A percentile compares a stretch with the other conserved stretches of the same genome.
Conservation (phyloP, 2,113 vertebrate genomes). For the Sialia sialis region DNA sequence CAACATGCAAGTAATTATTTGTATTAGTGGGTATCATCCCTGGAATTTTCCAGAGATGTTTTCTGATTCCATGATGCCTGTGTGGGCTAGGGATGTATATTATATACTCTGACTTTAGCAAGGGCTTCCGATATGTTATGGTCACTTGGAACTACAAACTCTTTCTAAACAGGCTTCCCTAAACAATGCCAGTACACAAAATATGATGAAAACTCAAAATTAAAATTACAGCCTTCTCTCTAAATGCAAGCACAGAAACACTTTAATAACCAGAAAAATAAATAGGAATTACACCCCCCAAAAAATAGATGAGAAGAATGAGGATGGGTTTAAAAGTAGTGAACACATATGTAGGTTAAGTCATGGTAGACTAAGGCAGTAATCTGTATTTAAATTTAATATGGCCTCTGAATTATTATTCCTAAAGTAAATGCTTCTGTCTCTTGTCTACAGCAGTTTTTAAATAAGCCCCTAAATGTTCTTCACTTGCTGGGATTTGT, state of each 20-base stretch:
- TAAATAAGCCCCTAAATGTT: not conserved
- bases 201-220: not conserved
- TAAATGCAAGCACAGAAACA: not conserved
- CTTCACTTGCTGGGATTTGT: not conserved
- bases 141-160: not conserved
- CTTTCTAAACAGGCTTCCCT: not conserved
- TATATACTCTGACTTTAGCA: not conserved
- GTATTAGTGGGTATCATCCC: not conserved
- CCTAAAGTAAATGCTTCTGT: not conserved
- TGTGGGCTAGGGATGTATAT: not conserved
- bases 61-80: not conserved
- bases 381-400: not conserved
- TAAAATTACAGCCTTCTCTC: not conserved
- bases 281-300: not conserved
- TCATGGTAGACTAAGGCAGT: not conserved
- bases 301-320: not conserved
- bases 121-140: not conserved
- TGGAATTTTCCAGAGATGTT: not conserved
- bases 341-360: not conserved
- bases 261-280: not conserved
- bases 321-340: not conserved
- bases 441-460: not conserved
- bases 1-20: slow-evolving; percentile 25
- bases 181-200: not conserved
- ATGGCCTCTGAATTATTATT: not conserved